Evolutionary conservation across 2,888 invertebrate genomes (phyloP), one percentile per base, ranked within the genome.

Genomic region (Brenthis ino): DNA sequence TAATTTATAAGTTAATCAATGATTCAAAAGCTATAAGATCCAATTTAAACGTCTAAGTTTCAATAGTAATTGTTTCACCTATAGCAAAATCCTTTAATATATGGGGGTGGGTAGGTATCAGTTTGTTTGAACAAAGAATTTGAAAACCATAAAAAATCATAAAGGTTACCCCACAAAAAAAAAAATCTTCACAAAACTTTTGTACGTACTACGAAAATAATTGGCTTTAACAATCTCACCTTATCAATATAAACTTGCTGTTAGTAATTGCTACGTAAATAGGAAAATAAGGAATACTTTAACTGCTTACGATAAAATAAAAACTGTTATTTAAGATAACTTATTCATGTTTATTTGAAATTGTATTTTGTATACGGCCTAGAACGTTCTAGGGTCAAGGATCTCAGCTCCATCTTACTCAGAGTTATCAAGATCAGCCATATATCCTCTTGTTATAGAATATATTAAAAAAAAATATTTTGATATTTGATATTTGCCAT

Each of bases 381-480:
- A 64, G 65, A 68, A 69, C 51, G 28, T 69, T 69, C 51, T 51
- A 64, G 57, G 70, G 64, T 67, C 70, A 70, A 47, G 65, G 57
- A 53, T 53, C 13, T 37, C 12, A 13, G 33, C 64, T 68, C 37
- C 28, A 57, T n/a, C 56, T 33, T 50, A 8, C 37, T 43, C 8
- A 2, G 11, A 50, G 51, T 51, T 24, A 57, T 65, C 50, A 57
- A 33, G 50, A 65, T 16, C 43, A 48, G 16, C n/a, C 1, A 28
- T 56, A 14, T 33, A 48, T 56, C 60, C 37, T 61, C 51, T 20
- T 16, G 11, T 51, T 50, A 24, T 48, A 50, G 14, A n/a, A 50
- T 11, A 50, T 28, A 28, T 28, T 28, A 14, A 60, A 60, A 60
- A n/a, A 28, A 55, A 16, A 0, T 16, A 0, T 16, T 16, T 16